Base-by-base conservation (phyloP, 2,113 vertebrate genomes). In the Rhinichthys klamathensis region DNA sequence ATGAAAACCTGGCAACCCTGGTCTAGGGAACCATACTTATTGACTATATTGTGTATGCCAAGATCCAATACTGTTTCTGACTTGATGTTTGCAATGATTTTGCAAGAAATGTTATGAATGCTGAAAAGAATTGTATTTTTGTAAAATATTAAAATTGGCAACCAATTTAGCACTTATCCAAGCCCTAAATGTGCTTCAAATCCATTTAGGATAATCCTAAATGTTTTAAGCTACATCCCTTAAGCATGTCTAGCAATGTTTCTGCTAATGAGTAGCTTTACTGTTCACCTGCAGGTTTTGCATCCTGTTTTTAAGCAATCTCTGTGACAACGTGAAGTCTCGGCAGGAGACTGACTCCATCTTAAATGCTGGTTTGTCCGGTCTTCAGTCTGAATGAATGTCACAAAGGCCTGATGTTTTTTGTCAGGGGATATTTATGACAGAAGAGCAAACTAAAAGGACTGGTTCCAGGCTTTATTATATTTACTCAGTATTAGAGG, bases 351-450 rank as follows among this genome's bases (percentile, higher is more conserved):
- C 79, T 51, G 61, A 4, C 18, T 81, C 10, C 2, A 0, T 32
- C 16, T 30, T 81, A 67, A 65, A 69, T 51, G 44, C 61, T 81
- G 10, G 18, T 81, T 87, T 69, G 30, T 54, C 79, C 41, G n/a
- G 56, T 78, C 77, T 35, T 72, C 77, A 41, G 44, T 75, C 44
- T 75, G 79, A 67, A 21, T 65, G n/a, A 74, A 25, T 69, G 65
- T 54, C 44, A 15, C 46, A 12, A 63, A 69, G 61, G 27, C 49
- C 23, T 56, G 49, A 16, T 27, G 12, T 23, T 72, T 77, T 78
- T 32, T 75, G 77, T 84, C 13, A 15, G 67, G 56, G 61, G 54
- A 77, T 83, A 83, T 60, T 82, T 79, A 44, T 80, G 63, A 80
- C 56, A 79, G 25, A 51, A 60, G 46, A 51, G 27, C 18, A 6